Conservation (phyloP, 2,888 invertebrate species). For the Dichetophora obliterata region DNA sequence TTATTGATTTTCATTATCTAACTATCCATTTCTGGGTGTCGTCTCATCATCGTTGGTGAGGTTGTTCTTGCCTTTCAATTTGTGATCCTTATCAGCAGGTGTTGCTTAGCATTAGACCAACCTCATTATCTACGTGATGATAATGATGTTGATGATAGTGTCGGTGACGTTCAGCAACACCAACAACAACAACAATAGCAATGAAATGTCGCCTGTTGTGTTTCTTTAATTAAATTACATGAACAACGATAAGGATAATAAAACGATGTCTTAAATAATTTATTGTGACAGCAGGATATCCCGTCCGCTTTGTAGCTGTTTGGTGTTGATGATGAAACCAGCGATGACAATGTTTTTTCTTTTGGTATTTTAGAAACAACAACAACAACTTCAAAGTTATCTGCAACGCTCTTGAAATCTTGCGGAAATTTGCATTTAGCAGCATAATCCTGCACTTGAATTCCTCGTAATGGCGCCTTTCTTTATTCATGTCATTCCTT, state of each 20-base stretch:
- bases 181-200: neutral
- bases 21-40: constrained; percentile 5
- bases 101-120: constrained; percentile 49
- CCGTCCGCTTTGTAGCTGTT: neutral
- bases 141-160: neutral
- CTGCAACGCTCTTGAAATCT: constrained; percentile 6
- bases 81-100: constrained; percentile 67
- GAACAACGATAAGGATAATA: constrained; percentile 47
- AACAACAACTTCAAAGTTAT: neutral
- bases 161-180: neutral
- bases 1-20: constrained; percentile 34
- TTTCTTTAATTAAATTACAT: constrained; percentile 64
- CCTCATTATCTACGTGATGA: neutral
- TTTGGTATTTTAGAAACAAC: neutral
- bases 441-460: constrained; percentile 31
- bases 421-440: constrained; percentile 31
- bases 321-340: neutral
- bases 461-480: constrained; percentile 19
- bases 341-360: neutral
- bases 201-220: constrained; percentile 53
- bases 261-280: constrained; percentile 37
- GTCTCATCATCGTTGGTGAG: neutral
- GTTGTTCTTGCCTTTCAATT: constrained; percentile 59
- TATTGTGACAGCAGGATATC: constrained; percentile 14
- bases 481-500: constrained; percentile 27